phyloP scores from a whole-genome alignment of 2,797 vertebrate genomes.

The Lerista edwardsae region DNA sequence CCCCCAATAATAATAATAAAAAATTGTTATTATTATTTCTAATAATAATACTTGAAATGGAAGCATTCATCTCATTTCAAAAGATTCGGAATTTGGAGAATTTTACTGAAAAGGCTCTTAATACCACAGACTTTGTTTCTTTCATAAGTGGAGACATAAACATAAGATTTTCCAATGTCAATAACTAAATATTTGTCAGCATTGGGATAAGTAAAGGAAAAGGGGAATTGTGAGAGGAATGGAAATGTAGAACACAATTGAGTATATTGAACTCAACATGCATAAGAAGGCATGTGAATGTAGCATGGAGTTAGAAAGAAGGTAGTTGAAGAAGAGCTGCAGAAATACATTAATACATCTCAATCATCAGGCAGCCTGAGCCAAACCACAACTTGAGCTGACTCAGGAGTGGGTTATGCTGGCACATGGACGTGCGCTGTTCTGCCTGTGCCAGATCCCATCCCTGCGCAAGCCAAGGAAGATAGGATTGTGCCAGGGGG shows the following conservation, averaged over 20 bases:
- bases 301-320: neutral
- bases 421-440: too few species aligned
- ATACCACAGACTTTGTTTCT: neutral
- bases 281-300: neutral
- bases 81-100: neutral
- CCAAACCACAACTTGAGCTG: too few species aligned
- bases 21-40: neutral
- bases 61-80: neutral
- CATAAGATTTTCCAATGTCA: neutral
- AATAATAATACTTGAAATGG: neutral
- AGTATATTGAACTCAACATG: neutral
- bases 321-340: neutral
- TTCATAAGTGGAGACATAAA: neutral
- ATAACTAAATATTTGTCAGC: neutral
- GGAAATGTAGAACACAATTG: neutral
- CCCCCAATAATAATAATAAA: neutral
- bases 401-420: too few species aligned
- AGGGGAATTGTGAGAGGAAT: neutral
- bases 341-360: neutral
- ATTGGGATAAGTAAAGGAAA: neutral
- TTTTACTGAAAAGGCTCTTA: neutral
- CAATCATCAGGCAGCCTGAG: too few species aligned
- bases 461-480: too few species aligned
- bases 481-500: too few species aligned
- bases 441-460: too few species aligned